Percentiles rank a stretch among this genome's conserved stretches.
phyloP scores from a whole-genome alignment of 2,113 vertebrate genomes.

The Tor tambroides region DNA sequence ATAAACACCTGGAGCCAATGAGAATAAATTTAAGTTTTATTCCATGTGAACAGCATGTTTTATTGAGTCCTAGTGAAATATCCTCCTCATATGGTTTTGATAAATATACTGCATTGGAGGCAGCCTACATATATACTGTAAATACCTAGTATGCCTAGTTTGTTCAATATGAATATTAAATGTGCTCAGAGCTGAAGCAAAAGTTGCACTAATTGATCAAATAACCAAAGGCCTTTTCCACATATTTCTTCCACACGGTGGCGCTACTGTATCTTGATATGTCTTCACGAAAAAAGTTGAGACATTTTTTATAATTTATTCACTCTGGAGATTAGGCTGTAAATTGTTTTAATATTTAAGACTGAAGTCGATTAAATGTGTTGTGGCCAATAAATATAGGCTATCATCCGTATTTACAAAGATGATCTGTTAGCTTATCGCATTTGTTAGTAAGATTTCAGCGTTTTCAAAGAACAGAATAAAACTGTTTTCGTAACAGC shows the following conservation, averaged over 20 bases:
- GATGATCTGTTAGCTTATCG: background rate
- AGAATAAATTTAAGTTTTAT: background rate
- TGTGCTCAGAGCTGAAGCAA: background rate
- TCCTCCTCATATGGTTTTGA: background rate
- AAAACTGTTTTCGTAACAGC: background rate
- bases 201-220: background rate
- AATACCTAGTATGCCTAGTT: background rate
- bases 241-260: background rate
- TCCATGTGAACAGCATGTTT: background rate
- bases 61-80: slow-evolving; percentile 10
- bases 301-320: background rate
- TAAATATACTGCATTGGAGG: background rate
- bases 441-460: background rate
- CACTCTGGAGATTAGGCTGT: background rate
- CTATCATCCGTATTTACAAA: background rate
- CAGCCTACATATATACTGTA: background rate
- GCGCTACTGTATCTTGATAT: background rate
- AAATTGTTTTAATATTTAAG: background rate
- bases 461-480: too few relatives aligned
- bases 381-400: background rate
- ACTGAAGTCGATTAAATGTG: background rate
- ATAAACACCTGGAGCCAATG: background rate
- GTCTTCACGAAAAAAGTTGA: background rate
- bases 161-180: background rate
- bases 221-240: background rate